Percentiles rank a stretch among this genome's conserved stretches.
Evolutionary conservation across 2,888 invertebrate genomes (phyloP).

Genomic region (Drosophila pseudotalamancana): DNA sequence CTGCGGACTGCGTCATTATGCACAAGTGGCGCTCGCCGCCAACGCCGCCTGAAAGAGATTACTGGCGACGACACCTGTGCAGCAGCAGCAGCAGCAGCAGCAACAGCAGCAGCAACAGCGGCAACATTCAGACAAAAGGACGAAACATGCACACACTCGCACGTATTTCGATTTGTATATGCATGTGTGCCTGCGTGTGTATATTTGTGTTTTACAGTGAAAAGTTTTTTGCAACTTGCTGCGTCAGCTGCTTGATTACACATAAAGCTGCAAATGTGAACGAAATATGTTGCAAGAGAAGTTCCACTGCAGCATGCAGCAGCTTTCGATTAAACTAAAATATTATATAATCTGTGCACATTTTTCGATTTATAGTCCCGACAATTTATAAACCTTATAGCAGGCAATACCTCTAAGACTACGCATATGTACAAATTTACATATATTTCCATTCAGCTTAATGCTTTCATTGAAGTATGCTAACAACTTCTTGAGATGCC

Average conservation of each 20-base stretch:
- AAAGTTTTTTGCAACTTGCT: conserved; percentile 70
- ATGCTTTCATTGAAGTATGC: background rate
- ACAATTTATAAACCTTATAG: no score
- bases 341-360: no score
- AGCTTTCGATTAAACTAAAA: background rate
- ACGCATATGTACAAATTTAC: no score
- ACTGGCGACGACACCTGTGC: conserved; percentile 79
- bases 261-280: conserved; percentile 51
- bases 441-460: no score
- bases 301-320: conserved; percentile 7
- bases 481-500: conserved; percentile 5
- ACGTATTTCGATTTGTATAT: conserved; percentile 13
- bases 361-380: no score
- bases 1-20: conserved; percentile 70
- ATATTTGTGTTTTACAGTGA: conserved; percentile 36
- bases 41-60: conserved; percentile 68
- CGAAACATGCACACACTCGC: conserved; percentile 7
- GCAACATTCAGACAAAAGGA: conserved; percentile 38
- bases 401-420: no score
- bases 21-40: conserved; percentile 69
- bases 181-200: no score
- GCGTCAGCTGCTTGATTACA: conserved; percentile 79
- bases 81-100: conserved; percentile 45
- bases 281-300: conserved; percentile 26
- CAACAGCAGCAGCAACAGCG: conserved; percentile 15